A percentile compares a stretch with the other conserved stretches of the same genome.
Conservation (phyloP, 2,113 vertebrate genomes). For the Antennarius striatus region DNA sequence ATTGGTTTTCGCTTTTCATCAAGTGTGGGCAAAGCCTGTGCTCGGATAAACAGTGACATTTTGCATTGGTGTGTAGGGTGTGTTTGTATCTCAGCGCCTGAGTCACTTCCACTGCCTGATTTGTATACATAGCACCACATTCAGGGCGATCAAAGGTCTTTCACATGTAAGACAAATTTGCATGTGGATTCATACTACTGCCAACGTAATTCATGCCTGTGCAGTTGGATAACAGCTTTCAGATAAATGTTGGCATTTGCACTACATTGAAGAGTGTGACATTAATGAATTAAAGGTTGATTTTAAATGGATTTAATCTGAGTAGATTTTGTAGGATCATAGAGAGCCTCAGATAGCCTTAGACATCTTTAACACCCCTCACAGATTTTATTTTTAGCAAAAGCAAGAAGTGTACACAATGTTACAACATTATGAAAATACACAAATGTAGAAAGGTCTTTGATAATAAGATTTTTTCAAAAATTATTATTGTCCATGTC, state of each 20-base stretch:
- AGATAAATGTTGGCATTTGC: slow-evolving; percentile 60
- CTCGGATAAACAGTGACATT: slow-evolving; percentile 72
- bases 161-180: slow-evolving; percentile 60
- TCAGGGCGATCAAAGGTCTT: slow-evolving; percentile 55
- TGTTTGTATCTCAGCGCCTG: slow-evolving; percentile 51
- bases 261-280: slow-evolving; percentile 7
- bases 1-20: slow-evolving; percentile 79
- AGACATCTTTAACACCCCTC: neutral
- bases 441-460: no score
- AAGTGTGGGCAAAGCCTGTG: slow-evolving; percentile 45
- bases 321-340: slow-evolving; percentile 17
- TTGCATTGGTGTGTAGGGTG: slow-evolving; percentile 39
- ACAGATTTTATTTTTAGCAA: no score
- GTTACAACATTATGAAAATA: neutral
- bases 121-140: slow-evolving; percentile 61
- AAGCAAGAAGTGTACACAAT: no score
- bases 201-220: slow-evolving; percentile 42
- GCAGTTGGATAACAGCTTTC: slow-evolving; percentile 37
- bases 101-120: slow-evolving; percentile 54
- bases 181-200: slow-evolving; percentile 55
- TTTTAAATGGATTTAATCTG: slow-evolving; percentile 31
- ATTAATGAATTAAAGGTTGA: slow-evolving; percentile 22
- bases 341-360: neutral
- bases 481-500: no score
- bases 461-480: no score